phyloP scores from a whole-genome alignment of 2,888 invertebrate species.

The Halictus quadricinctus region DNA sequence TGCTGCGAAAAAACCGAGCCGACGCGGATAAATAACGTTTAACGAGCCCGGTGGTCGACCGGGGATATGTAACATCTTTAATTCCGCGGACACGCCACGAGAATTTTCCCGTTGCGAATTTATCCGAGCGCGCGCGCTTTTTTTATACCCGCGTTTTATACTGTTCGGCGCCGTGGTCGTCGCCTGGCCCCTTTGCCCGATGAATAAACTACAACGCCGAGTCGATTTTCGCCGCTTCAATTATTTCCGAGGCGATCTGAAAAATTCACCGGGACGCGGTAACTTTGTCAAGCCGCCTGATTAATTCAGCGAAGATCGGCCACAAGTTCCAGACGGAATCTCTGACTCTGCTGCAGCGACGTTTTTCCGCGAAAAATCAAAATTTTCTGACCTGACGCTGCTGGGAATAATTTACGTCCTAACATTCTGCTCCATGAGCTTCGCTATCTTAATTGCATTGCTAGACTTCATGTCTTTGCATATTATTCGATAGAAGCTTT shows the following conservation, averaged over 20 bases:
- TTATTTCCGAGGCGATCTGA: slow-evolving; percentile 6
- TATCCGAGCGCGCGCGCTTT: not conserved
- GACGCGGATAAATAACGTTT: slow-evolving; percentile 68
- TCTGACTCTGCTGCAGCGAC: not conserved
- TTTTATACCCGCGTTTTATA: not conserved
- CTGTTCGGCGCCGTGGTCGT: not conserved
- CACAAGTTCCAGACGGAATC: not conserved
- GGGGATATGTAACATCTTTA: slow-evolving; percentile 42
- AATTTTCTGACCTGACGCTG: not conserved
- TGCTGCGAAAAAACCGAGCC: slow-evolving; percentile 10
- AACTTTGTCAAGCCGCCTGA: slow-evolving; percentile 21
- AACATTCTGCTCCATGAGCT: not conserved
- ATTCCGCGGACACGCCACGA: slow-evolving; percentile 31
- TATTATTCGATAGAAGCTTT: not conserved
- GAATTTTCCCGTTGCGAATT: slow-evolving; percentile 38
- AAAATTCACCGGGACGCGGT: slow-evolving; percentile 14
- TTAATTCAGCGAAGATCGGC: slow-evolving; percentile 14
- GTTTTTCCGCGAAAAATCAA: not conserved
- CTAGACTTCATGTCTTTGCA: not conserved
- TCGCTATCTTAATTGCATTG: not conserved
- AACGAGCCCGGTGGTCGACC: slow-evolving; percentile 58
- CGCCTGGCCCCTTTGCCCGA: not conserved
- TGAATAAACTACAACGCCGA: slow-evolving; percentile 9
- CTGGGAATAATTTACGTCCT: not conserved
- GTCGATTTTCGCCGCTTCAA: slow-evolving; percentile 21